Conservation (phyloP, 2,113 vertebrate genomes). For the Anthoscopus minutus region DNA sequence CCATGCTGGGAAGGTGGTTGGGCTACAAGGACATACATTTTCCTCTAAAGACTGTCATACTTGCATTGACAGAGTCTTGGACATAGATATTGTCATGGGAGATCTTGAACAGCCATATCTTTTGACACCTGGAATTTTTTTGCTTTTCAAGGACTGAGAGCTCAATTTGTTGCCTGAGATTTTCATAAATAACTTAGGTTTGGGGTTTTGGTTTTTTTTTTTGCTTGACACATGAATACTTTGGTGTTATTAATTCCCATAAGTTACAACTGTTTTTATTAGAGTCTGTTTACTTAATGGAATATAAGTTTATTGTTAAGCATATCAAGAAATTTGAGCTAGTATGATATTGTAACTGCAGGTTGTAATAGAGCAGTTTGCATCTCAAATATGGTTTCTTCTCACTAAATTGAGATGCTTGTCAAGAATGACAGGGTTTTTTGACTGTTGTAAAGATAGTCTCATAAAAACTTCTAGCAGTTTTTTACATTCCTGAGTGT, state of each 20-base stretch:
- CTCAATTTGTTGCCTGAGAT: neutral
- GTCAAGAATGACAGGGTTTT: neutral
- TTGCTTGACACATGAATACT: neutral
- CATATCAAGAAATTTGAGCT: neutral
- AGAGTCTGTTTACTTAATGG: neutral
- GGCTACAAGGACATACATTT: neutral
- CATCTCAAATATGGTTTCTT: neutral
- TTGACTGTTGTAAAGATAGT: neutral
- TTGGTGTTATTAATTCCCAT: neutral
- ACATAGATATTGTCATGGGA: neutral
- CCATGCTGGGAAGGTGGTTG: fast-evolving
- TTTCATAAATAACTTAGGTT: neutral
- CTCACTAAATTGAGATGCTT: neutral
- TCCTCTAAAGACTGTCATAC: neutral
- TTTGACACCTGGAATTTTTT: neutral
- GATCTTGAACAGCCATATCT: neutral
- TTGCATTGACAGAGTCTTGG: neutral
- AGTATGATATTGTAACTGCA: neutral
- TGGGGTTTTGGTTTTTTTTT: neutral
- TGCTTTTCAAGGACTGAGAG: neutral
- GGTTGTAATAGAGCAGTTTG: neutral
- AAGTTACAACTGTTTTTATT: neutral
- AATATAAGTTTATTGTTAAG: neutral
- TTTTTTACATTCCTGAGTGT: neutral
- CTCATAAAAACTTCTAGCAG: neutral